phyloP scores from a whole-genome alignment of 2,888 invertebrate species.

The Parasteatoda lunata region DNA sequence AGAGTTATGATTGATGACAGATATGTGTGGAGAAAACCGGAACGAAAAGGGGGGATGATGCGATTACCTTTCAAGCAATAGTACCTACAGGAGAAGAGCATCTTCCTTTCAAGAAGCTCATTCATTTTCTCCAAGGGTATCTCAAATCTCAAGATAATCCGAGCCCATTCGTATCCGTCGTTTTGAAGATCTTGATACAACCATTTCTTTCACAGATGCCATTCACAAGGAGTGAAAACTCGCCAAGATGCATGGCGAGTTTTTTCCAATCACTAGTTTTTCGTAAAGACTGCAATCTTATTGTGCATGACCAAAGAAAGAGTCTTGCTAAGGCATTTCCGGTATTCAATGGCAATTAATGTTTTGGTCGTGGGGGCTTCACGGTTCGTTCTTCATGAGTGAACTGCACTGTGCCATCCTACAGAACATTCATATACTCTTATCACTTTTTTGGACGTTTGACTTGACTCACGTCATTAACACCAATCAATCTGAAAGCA shows the following conservation, averaged over 20 bases:
- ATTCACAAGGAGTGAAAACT: conserved; percentile 30
- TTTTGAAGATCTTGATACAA: not conserved
- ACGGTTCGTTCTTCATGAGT: conserved; percentile 66
- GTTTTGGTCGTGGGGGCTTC: conserved; percentile 55
- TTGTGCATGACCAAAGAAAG: conserved; percentile 35
- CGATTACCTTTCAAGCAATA: not conserved
- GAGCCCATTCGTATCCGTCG: not conserved
- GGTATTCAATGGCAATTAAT: conserved; percentile 56
- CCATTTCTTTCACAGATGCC: conserved; percentile 36
- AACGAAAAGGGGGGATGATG: not conserved
- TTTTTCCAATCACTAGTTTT: conserved; percentile 57
- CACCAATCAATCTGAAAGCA: conserved; percentile 8
- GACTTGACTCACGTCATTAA: conserved; percentile 26
- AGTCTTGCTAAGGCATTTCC: conserved; percentile 54
- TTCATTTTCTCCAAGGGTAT: not conserved
- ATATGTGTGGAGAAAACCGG: conserved; percentile 13
- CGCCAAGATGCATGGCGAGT: conserved; percentile 7
- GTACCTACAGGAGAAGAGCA: not conserved
- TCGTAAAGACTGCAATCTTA: conserved; percentile 32
- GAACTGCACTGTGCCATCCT: conserved; percentile 39
- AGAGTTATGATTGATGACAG: conserved; percentile 40
- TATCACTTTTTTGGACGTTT: conserved; percentile 2
- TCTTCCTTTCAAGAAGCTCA: not conserved
- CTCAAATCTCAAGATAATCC: not conserved
- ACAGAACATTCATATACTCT: not conserved